phyloP scores from a whole-genome alignment of 2,797 vertebrate species.

The Rachycentron canadum region DNA sequence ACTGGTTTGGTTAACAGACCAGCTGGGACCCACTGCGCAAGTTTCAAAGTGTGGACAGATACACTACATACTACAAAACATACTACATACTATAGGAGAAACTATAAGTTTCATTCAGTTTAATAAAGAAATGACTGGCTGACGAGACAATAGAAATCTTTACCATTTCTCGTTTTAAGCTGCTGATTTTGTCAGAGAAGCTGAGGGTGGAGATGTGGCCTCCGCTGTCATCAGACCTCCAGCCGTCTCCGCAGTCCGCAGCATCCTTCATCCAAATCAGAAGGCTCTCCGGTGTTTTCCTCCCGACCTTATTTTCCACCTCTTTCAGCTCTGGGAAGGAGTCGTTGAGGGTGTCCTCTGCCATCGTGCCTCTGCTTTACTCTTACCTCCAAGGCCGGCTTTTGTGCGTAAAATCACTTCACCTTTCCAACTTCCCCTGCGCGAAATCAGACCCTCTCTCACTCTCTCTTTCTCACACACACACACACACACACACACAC shows the following conservation, averaged over 20 bases:
- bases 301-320: constrained; percentile 78
- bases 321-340: constrained; percentile 72
- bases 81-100: neutral
- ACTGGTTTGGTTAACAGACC: no score
- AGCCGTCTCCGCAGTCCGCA: constrained; percentile 41
- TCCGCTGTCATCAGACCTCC: constrained; percentile 40
- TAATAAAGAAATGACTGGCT: accelerated
- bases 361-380: constrained; percentile 54
- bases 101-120: no score
- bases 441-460: neutral
- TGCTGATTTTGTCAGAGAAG: constrained; percentile 72
- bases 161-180: constrained; percentile 81
- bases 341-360: constrained; percentile 57
- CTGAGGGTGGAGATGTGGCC: constrained; percentile 11
- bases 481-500: neutral
- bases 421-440: constrained; percentile 12
- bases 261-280: constrained; percentile 74
- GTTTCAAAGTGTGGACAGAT: constrained; percentile 25
- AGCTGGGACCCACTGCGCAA: no score
- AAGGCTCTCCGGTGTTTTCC: constrained; percentile 78
- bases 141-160: neutral
- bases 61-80: neutral
- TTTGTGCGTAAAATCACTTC: constrained; percentile 38
- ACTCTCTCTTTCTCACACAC: neutral
- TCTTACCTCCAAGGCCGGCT: neutral